phyloP scores from a whole-genome alignment of 2,888 invertebrate genomes.

The Chrysomela aeneicollis region DNA sequence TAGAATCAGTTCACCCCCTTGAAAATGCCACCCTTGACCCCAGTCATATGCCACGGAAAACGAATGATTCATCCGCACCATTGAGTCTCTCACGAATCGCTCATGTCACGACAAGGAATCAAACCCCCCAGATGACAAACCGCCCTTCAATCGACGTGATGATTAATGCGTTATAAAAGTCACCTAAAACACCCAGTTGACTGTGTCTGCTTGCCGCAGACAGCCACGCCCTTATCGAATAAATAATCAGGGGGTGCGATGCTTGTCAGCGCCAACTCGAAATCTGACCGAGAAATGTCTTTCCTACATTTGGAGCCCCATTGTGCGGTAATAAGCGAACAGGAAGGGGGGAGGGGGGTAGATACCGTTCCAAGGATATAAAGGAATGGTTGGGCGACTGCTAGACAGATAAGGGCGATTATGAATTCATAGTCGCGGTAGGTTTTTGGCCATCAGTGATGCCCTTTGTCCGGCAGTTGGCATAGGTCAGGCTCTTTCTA shows the following conservation, averaged over 20 bases:
- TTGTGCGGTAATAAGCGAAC: conserved; percentile 43
- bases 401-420: conserved; percentile 13
- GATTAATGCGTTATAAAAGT: conserved; percentile 32
- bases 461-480: background rate
- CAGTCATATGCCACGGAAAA: background rate
- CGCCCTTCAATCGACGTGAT: conserved; percentile 21
- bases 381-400: conserved; percentile 25
- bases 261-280: conserved; percentile 40
- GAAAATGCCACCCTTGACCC: too few species aligned
- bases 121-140: conserved; percentile 28
- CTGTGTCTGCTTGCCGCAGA: conserved; percentile 25
- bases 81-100: conserved; percentile 27
- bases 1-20: too few species aligned
- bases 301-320: conserved; percentile 41
- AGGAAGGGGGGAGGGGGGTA: conserved; percentile 39
- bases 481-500: background rate
- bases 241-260: conserved; percentile 38
- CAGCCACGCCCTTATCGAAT: conserved; percentile 34
- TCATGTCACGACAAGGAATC: conserved; percentile 25
- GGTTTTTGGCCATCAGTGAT: background rate
- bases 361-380: conserved; percentile 29
- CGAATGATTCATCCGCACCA: conserved; percentile 16
- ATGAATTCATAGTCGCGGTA: conserved; percentile 16
- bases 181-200: conserved; percentile 27
- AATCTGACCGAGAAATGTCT: conserved; percentile 44